Evolutionary conservation across 2,113 vertebrate species (phyloP).

Genomic region (Syrmaticus mikado): DNA sequence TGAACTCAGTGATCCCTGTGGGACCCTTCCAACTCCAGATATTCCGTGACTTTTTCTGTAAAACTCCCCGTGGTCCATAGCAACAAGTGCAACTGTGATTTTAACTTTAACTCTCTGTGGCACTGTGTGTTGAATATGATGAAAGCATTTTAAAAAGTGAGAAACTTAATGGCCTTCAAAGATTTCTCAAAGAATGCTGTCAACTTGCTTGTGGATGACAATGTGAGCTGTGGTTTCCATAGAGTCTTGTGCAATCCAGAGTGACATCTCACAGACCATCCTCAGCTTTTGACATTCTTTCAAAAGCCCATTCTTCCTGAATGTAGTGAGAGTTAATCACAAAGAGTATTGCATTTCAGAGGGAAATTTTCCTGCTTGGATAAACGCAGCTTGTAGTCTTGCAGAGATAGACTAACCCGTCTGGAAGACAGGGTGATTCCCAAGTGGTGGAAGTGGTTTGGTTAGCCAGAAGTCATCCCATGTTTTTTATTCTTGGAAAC

Average conservation of each 20-base stretch:
- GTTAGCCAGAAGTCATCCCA: neutral
- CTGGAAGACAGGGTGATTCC: neutral
- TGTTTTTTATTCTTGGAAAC: neutral
- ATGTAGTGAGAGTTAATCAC: neutral
- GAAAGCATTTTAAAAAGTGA: neutral
- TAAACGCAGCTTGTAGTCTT: neutral
- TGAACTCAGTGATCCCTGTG: too few relatives aligned
- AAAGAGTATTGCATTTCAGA: neutral
- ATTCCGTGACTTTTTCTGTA: neutral
- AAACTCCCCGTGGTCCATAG: neutral
- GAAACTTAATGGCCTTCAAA: neutral
- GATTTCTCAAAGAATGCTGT: neutral
- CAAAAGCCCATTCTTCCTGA: neutral
- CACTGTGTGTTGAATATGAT: neutral
- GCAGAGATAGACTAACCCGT: neutral
- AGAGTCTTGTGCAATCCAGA: neutral
- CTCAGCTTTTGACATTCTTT: neutral
- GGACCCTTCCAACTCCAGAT: too few relatives aligned
- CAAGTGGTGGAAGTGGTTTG: neutral
- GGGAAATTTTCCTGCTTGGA: neutral
- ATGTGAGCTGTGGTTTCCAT: neutral
- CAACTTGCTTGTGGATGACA: neutral
- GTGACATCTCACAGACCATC: neutral
- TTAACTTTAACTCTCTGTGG: neutral
- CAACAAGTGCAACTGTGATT: neutral